Conservation (phyloP, 2,113 vertebrate species). For the Colius striatus region DNA sequence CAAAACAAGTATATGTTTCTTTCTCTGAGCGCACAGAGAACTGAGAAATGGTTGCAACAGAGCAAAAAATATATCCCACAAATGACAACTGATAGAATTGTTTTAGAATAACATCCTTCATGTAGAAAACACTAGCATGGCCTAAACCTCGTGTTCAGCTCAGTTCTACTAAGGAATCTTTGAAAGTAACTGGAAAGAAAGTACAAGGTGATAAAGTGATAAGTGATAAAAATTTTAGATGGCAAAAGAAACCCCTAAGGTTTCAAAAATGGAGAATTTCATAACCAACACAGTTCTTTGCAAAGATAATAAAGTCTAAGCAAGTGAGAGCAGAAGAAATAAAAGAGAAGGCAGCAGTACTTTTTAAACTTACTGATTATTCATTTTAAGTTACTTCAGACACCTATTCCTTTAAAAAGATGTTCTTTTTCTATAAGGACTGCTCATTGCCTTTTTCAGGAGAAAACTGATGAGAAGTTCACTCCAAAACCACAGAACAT, state of each 20-base stretch:
- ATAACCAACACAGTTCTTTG: not conserved
- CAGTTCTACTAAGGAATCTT: not conserved
- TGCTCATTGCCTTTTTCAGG: not conserved
- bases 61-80: not conserved
- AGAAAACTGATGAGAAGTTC: not conserved
- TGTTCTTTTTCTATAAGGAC: not conserved
- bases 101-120: conserved; percentile 3
- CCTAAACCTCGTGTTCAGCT: not conserved
- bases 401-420: not conserved
- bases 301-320: not conserved
- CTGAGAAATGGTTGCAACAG: not conserved
- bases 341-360: not conserved
- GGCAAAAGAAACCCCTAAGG: not conserved
- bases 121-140: not conserved
- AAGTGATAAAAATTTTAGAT: conserved; percentile 10
- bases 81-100: not conserved
- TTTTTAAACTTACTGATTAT: not conserved
- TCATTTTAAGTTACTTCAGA: not conserved
- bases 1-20: conserved; percentile 1
- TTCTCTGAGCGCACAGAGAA: not conserved
- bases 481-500: not conserved
- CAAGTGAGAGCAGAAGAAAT: not conserved
- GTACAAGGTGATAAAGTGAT: not conserved
- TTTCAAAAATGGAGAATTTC: conserved; percentile 34
- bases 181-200: conserved; percentile 32